Conservation (phyloP, 1,140 invertebrate species). For the Steinernema feltiae region DNA sequence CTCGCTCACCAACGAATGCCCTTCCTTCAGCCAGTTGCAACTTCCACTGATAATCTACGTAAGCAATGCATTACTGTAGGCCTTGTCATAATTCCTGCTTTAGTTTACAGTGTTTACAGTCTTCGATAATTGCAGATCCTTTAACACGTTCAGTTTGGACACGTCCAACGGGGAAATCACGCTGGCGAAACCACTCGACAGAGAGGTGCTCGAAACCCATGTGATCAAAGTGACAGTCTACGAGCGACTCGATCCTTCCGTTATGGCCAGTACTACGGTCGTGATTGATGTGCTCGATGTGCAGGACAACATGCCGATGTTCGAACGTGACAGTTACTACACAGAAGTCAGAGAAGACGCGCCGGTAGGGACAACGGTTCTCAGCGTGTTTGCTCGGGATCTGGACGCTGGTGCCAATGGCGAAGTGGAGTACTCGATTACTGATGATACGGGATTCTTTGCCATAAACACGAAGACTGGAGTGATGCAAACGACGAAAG, state of each 20-base stretch:
- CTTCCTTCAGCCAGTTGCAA: constrained; percentile 15
- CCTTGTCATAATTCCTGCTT: background rate
- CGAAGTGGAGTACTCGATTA: constrained; percentile 60
- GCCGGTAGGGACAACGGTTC: constrained; percentile 59
- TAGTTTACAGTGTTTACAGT: background rate
- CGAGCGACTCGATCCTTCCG: constrained; percentile 73
- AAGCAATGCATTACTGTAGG: background rate
- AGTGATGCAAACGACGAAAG: constrained; percentile 73
- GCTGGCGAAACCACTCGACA: constrained; percentile 74
- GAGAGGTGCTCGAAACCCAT: constrained; percentile 74
- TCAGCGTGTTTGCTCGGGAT: constrained; percentile 60
- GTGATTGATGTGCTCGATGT: constrained; percentile 59
- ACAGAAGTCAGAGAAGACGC: constrained; percentile 56
- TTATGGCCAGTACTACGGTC: constrained; percentile 52
- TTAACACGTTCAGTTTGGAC: constrained; percentile 19
- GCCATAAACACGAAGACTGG: constrained; percentile 77
- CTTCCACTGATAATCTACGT: constrained; percentile 19
- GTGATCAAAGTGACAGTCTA: constrained; percentile 89
- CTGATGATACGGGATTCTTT: constrained; percentile 63
- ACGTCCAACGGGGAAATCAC: constrained; percentile 78
- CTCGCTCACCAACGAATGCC: constrained; percentile 24
- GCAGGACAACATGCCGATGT: constrained; percentile 63
- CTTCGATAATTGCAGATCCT: constrained; percentile 24
- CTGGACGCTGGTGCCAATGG: constrained; percentile 60
- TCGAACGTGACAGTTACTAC: constrained; percentile 60